phyloP scores from a whole-genome alignment of 2,113 vertebrate genomes.

The Paedocypris sp. region DNA sequence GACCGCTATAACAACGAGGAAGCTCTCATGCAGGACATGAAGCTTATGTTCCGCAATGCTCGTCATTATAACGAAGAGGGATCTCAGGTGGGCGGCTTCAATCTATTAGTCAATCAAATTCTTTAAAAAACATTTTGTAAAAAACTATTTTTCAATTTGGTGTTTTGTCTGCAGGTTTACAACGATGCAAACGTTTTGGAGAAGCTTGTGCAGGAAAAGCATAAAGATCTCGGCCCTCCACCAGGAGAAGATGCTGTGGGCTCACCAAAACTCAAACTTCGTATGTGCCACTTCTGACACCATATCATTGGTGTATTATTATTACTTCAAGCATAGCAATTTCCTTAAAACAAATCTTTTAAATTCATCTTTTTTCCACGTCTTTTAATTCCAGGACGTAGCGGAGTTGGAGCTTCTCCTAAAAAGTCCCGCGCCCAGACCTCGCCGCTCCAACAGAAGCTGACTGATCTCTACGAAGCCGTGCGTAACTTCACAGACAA shows the following conservation, averaged over 20 bases:
- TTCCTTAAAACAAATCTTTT: too few relatives aligned
- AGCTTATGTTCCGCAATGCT: conserved; percentile 93
- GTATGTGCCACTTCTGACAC: conserved; percentile 73
- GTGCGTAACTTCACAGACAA: conserved; percentile 94
- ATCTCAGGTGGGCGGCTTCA: conserved; percentile 71
- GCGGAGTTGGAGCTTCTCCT: conserved; percentile 81
- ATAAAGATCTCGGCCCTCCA: conserved; percentile 81
- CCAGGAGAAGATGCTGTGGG: conserved; percentile 85
- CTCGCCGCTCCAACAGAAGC: conserved; percentile 89
- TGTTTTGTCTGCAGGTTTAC: conserved; percentile 68
- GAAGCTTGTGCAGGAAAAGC: conserved; percentile 90
- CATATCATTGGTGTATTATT: too few relatives aligned
- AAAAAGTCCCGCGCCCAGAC: conserved; percentile 94
- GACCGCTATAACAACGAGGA: conserved; percentile 85
- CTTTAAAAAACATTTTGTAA: not conserved
- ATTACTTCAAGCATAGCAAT: not conserved
- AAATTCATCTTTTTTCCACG: not conserved
- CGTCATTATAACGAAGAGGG: conserved; percentile 97
- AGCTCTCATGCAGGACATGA: conserved; percentile 86
- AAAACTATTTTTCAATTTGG: not conserved
- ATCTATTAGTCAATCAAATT: too few relatives aligned
- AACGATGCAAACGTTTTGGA: conserved; percentile 93
- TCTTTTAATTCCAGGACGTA: conserved; percentile 63
- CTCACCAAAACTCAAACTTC: conserved; percentile 91
- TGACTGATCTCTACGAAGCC: conserved; percentile 91